These are phyloP conservation scores for Thymallus thymallus DNA, from an alignment of 2,113 vertebrate species.

Conservation along the genomic window DNA sequence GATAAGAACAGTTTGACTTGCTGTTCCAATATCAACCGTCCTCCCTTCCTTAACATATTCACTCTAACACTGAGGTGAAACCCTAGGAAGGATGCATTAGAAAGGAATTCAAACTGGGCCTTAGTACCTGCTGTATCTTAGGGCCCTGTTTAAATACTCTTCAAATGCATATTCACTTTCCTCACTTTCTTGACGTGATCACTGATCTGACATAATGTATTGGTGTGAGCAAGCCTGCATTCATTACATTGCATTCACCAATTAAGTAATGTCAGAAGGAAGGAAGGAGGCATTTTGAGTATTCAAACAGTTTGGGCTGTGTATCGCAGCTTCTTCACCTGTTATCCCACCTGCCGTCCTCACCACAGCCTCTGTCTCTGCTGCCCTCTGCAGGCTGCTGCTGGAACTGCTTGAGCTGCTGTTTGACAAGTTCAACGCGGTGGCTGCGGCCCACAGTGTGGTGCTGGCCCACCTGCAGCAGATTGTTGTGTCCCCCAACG, in stretches of 20 bases:
- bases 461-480: conserved; percentile 89
- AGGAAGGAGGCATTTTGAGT: too few species aligned
- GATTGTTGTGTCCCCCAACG: conserved; percentile 73
- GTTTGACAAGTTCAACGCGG: conserved; percentile 96
- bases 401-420: conserved; percentile 93
- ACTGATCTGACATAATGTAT: not conserved
- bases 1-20: not conserved
- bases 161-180: not conserved
- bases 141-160: not conserved
- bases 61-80: not conserved
- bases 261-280: too few species aligned
- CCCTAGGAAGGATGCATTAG: not conserved
- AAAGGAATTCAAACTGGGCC: too few species aligned
- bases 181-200: not conserved
- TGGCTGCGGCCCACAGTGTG: conserved; percentile 87
- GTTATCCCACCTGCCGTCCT: not conserved
- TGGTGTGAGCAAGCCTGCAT: too few species aligned
- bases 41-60: too few species aligned
- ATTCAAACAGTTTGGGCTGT: too few species aligned
- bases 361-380: conserved; percentile 26
- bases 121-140: too few species aligned
- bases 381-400: conserved; percentile 79
- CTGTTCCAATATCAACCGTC: too few species aligned
- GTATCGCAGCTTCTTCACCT: not conserved
- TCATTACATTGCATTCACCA: too few species aligned